phyloP scores from a whole-genome alignment of 2,797 vertebrate species.

The Sebastes elongatus region DNA sequence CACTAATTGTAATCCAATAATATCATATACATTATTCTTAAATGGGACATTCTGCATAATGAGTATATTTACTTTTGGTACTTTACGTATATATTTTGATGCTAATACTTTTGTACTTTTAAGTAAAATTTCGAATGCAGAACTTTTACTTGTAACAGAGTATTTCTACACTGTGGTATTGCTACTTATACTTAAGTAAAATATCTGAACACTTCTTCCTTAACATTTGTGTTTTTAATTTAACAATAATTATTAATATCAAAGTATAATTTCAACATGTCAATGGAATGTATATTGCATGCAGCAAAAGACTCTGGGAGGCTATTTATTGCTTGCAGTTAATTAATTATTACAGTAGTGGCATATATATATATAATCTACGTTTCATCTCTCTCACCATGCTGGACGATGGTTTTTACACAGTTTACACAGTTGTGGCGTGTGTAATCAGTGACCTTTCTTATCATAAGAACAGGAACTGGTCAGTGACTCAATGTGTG shows the following conservation, averaged over 20 bases:
- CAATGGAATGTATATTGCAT: neutral
- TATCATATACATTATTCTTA: too few relatives aligned
- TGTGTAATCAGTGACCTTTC: neutral
- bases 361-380: neutral
- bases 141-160: too few relatives aligned
- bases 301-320: neutral
- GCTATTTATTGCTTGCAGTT: conserved; percentile 1
- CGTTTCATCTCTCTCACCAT: neutral
- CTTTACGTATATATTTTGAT: too few relatives aligned
- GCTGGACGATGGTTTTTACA: neutral
- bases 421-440: neutral
- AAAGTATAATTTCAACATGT: neutral
- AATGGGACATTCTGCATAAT: too few relatives aligned
- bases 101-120: too few relatives aligned
- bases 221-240: neutral
- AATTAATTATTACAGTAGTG: neutral
- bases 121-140: too few relatives aligned
- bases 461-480: neutral
- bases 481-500: neutral
- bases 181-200: too few relatives aligned
- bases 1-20: too few relatives aligned
- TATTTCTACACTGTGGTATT: too few relatives aligned
- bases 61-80: too few relatives aligned
- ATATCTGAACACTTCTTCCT: too few relatives aligned
- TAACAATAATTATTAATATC: neutral